These are phyloP conservation scores for Aix galericulata DNA, from an alignment of 2,113 vertebrate species.

Conservation along the genomic window DNA sequence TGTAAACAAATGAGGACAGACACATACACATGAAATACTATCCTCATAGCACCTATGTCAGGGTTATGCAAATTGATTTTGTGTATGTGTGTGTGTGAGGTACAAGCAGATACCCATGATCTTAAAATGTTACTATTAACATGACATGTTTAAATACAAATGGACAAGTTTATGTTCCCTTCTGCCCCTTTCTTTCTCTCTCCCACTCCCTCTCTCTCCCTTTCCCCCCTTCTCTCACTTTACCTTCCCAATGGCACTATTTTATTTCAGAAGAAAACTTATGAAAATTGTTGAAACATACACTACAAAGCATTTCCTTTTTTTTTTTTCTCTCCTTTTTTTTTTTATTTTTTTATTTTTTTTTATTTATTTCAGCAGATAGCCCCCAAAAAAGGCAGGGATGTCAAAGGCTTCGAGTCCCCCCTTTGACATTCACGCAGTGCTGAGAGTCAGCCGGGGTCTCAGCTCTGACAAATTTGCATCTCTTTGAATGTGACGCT, in stretches of 20 bases:
- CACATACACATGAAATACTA: neutral
- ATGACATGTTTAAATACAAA: neutral
- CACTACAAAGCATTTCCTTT: slow-evolving; percentile 81
- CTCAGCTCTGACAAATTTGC: slow-evolving; percentile 94
- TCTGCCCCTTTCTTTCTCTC: slow-evolving; percentile 61
- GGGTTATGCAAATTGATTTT: neutral
- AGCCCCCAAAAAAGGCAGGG: slow-evolving; percentile 82
- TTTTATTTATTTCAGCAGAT: slow-evolving; percentile 77
- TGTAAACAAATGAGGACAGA: slow-evolving; percentile 16
- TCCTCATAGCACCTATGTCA: neutral
- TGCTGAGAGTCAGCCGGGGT: slow-evolving; percentile 90
- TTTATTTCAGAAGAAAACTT: slow-evolving; percentile 85
- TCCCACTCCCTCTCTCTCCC: slow-evolving; percentile 27
- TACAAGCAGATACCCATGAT: neutral
- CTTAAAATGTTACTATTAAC: neutral
- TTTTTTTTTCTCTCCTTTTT: slow-evolving; percentile 47
- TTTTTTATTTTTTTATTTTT: slow-evolving; percentile 63
- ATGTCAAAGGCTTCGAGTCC: slow-evolving; percentile 88
- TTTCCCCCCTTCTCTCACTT: slow-evolving; percentile 63
- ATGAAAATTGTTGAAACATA: slow-evolving; percentile 84
- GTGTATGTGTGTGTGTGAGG: neutral
- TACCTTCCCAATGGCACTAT: slow-evolving; percentile 78
- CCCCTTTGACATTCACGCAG: slow-evolving; percentile 90
- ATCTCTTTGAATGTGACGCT: slow-evolving; percentile 98
- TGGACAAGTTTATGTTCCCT: slow-evolving; percentile 46